Base-by-base conservation (phyloP, 2,113 vertebrate species). In the Hiodon tergisus region DNA sequence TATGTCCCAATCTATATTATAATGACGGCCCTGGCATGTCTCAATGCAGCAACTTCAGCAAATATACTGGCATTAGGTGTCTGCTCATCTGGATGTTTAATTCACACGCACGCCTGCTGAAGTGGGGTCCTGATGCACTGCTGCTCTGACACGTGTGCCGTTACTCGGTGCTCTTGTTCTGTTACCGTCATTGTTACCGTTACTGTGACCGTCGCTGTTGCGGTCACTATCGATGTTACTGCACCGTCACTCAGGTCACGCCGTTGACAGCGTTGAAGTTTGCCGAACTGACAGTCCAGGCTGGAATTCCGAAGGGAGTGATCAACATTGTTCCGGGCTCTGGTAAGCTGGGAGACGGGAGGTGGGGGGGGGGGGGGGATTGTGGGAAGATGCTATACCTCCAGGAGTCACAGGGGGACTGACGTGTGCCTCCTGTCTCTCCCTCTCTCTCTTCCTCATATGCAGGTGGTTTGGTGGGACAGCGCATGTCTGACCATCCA, bases 201-300 rank as follows among this genome's bases (percentile, higher is more conserved):
- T 5, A 8, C 46, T 11, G 10, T n/a, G n/a, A 4, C 4, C 4
- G 4, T 11, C 9, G 3, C 5, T 6, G 63, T 46, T 8, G 6
- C 31, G 2, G 63, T 4, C 9, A 8, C 46, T 11, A 6, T 3
- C 6, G 4, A 63, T 17, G 48, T 8, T 31, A 13, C 69, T 11
- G 51, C 69, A 46, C n/a, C 14, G 55, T 17, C 16, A 58, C 46
- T 48, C 83, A 94, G 93, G 93, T 94, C 67, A 94, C 93, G 2
- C 93, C 93, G 69, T 74, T 94, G 87, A 93, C 90, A 6, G 92
- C 93, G 14, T 74, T 94, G 84, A 94, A 94, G 86, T 94, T 94
- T 78, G 93, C 92, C n/a, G 93, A 94, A 76, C 87, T 94, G 17
- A 84, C 93, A 0, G 87, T 80, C 16, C 89, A 81, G 83, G 93